These are phyloP conservation scores for Motacilla alba DNA, from an alignment of 2,113 vertebrate species.

Conservation along the genomic window DNA sequence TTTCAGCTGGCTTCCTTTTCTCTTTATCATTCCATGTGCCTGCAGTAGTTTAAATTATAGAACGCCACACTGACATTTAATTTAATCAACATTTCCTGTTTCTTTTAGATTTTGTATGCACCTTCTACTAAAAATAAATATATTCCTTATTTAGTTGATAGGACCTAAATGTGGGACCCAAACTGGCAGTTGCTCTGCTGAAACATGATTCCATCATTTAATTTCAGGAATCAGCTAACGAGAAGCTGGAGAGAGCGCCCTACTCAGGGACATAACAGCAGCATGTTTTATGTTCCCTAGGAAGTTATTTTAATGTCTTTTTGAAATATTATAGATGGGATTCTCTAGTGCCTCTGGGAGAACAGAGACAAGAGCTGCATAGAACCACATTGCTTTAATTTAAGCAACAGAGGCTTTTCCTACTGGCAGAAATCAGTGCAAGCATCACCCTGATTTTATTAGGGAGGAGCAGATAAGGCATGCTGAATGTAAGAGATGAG, in stretches of 20 bases:
- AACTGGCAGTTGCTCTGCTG: not conserved
- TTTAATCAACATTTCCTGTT: conserved; percentile 33
- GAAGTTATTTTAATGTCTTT: not conserved
- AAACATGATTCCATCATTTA: not conserved
- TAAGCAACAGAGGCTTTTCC: conserved; percentile 15
- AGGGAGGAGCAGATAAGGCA: not conserved
- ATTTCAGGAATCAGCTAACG: not conserved
- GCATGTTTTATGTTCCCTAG: not conserved
- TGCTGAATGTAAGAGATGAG: not conserved
- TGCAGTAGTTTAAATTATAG: conserved; percentile 7
- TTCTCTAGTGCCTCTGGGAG: not conserved
- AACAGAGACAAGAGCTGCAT: not conserved
- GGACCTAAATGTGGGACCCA: not conserved
- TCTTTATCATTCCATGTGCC: not conserved
- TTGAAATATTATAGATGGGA: conserved; percentile 5
- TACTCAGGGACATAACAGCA: not conserved
- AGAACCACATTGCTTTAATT: conserved; percentile 12
- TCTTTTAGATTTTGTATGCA: conserved; percentile 7
- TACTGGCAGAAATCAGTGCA: not conserved
- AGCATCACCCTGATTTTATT: conserved; percentile 35
- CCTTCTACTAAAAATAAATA: conserved; percentile 35
- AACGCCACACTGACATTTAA: not conserved
- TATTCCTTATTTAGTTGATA: not conserved
- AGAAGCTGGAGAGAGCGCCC: not conserved
- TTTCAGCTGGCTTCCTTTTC: not conserved